Base-by-base conservation (phyloP, 2,113 vertebrate species). In the Periophthalmodon schlosseri region DNA sequence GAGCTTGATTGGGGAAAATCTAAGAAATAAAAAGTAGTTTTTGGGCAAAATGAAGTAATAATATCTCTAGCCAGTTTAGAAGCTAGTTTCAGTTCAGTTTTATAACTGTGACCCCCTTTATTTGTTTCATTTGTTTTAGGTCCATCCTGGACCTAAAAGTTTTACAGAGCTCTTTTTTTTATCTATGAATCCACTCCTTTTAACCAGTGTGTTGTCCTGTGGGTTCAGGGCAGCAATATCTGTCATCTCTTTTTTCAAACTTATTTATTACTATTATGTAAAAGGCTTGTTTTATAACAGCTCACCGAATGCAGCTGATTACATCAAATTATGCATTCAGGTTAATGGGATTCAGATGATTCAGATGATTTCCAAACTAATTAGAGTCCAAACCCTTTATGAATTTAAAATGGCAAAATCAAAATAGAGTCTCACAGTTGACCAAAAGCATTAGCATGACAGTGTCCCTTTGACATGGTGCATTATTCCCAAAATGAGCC, bases 231-330 rank as follows among this genome's bases (percentile, higher is more conserved):
- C 16, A 9, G 57, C 21, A 68, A 49, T 15, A 60, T 28, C 12
- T 57, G 56, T 57, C 4, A 34, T 39, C 11, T 23, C 47, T 50
- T 23, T 24, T 56, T 75, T 13, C 5, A 67, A n/a, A 68, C 66
- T 57, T 73, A 58, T 82, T 46, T 49, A 21, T 67, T 60, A 82
- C 65, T 57, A 76, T 74, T 80, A 78, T 61, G 52, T 57, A 72
- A 79, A 80, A 28, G 15, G 28, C 23, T 57, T 72, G n/a, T 75
- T 74, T 77, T 39, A 69, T 78, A 65, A 77, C 5, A 20, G 58
- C 72, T 46, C 80, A 36, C 33, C 46, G 69, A 63, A 82, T 73
- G 60, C 46, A 73, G 68, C 52, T 78, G 63, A 86, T 80, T 65
- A 72, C 18, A 87, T 72, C 4, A 58, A 70, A 73, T 56, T 46